phyloP scores from a whole-genome alignment of 2,888 invertebrate genomes.

The Orthosia gracilis region DNA sequence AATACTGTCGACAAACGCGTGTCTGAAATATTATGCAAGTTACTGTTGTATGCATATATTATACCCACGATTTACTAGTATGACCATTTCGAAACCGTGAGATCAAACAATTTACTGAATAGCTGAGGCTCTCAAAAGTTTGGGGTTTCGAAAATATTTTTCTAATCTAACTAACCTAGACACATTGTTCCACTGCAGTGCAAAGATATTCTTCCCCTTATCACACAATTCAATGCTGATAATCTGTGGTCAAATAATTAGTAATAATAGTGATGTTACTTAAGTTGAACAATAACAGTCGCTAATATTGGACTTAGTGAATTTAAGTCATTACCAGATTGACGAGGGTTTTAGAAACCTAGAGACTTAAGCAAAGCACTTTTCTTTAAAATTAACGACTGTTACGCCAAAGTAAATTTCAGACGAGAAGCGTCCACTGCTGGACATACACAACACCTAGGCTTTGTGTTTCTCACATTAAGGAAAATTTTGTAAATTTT shows the following conservation, averaged over 20 bases:
- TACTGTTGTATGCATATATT: neutral
- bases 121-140: neutral
- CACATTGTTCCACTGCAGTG: no score
- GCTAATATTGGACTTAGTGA: neutral
- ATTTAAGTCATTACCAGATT: neutral
- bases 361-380: neutral
- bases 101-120: neutral
- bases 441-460: no score
- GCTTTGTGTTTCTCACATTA: no score
- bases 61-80: neutral
- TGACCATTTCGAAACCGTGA: neutral
- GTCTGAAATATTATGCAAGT: neutral
- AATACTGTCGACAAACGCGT: constrained; percentile 1
- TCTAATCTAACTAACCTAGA: no score
- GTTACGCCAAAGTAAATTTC: no score
- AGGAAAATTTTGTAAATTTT: no score
- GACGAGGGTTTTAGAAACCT: neutral
- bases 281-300: no score
- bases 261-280: no score
- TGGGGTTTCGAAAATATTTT: no score
- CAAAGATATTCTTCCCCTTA: no score
- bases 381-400: no score
- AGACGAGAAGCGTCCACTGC: no score
- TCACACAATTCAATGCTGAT: neutral
- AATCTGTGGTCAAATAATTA: neutral